Base-by-base conservation (phyloP, 2,888 invertebrate species). In the Adela reaumurella region DNA sequence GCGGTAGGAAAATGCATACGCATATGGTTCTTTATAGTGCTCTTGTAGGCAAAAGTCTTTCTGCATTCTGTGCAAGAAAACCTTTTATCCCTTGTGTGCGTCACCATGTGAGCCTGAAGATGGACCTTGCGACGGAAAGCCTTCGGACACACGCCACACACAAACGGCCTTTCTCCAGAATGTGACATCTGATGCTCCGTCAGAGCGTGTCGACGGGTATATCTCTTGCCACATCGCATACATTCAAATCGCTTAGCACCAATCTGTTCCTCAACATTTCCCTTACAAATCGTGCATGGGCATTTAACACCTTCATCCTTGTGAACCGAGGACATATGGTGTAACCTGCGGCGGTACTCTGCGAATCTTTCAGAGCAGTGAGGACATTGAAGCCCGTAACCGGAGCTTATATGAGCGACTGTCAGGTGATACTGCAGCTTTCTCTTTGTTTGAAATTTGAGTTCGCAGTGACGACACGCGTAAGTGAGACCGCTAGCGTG, bases 91-190 rank as follows among this genome's bases (percentile, higher is more conserved):
- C 64, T 62, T 0, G 56, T 53, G 19, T 64, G 64, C 10, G 59
- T 62, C 44, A 59, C 57, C 59, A 68, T 68, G 55, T 80, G 81
- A 29, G 65, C 64, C 5, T 58, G 55, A 17, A 68, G 49, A 2
- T 67, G 63, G 43, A 59, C 62, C 52, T 64, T 68, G 11, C 63
- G 58, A 3, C 59, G 64, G 45, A 66, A 74, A 2, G 63, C 55
- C 45, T 67, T 69, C 1, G 59, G 58, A 49, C 74, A 73, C 1
- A 69, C 57, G 1, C 66, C 67, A 35, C 73, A 74, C 47, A 62
- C 57, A 35, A 62, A 71, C 48, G 62, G 55, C 18, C 62, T 61
- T 14, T 61, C 35, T 0, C 67, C 67, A 0, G 67, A 64, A 43
- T 67, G 0, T 6, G n/a, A 8, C 4, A 35, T 3, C 35, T 35